Evolutionary conservation across 2,888 invertebrate species (phyloP).

Genomic region (Agrotis puta): DNA sequence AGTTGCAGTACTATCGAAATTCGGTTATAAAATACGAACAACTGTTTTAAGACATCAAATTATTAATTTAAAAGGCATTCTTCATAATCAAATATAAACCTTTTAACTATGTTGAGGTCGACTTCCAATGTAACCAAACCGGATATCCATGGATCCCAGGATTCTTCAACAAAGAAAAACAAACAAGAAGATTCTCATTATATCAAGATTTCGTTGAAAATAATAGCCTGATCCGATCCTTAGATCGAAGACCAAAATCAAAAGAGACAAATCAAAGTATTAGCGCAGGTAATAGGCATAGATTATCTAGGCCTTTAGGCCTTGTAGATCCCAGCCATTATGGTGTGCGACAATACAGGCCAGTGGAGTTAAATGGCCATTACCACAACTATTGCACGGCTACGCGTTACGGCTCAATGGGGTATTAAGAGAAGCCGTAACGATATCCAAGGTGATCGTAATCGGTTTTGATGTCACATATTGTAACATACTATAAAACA

Average conservation of each 20-base stretch:
- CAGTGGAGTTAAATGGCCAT: slow-evolving; percentile 47
- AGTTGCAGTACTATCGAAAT: too few relatives aligned
- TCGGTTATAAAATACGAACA: too few relatives aligned
- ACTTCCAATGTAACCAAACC: too few relatives aligned
- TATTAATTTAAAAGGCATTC: too few relatives aligned
- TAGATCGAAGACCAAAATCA: not conserved
- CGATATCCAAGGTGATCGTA: slow-evolving; percentile 42
- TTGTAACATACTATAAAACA: slow-evolving; percentile 1
- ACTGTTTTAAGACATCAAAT: too few relatives aligned
- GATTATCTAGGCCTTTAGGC: slow-evolving; percentile 43
- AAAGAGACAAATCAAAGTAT: slow-evolving; percentile 26
- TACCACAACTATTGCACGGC: slow-evolving; percentile 47
- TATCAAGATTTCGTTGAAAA: not conserved
- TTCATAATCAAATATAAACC: too few relatives aligned
- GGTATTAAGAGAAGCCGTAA: slow-evolving; percentile 35
- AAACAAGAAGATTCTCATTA: too few relatives aligned
- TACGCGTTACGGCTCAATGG: slow-evolving; percentile 44
- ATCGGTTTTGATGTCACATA: slow-evolving; percentile 33
- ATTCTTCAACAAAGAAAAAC: too few relatives aligned
- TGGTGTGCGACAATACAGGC: slow-evolving; percentile 51
- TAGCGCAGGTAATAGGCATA: slow-evolving; percentile 10
- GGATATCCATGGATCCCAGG: too few relatives aligned
- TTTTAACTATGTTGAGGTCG: too few relatives aligned
- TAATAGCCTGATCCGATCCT: not conserved
- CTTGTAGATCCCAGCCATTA: slow-evolving; percentile 39